phyloP scores from a whole-genome alignment of 2,888 invertebrate genomes.

The Cynaeus angustus region DNA sequence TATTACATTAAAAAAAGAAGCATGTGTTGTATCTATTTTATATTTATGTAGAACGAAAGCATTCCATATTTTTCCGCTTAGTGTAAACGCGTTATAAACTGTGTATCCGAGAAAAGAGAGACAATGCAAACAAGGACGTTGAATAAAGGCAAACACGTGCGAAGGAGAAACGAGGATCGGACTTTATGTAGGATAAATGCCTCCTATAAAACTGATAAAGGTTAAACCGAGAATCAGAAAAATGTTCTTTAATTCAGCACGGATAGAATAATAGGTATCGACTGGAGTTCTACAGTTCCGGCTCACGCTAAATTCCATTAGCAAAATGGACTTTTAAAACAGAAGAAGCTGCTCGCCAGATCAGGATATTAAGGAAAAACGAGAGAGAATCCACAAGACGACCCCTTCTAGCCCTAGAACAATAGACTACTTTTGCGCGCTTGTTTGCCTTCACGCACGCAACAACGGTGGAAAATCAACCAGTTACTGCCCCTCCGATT shows the following conservation, averaged over 20 bases:
- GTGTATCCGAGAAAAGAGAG: neutral
- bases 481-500: slow-evolving; percentile 29
- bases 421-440: slow-evolving; percentile 18
- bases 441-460: slow-evolving; percentile 18
- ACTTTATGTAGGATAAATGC: slow-evolving; percentile 55
- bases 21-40: no score
- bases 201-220: slow-evolving; percentile 62
- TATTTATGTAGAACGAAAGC: no score
- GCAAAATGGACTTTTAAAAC: slow-evolving; percentile 69
- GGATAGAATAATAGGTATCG: slow-evolving; percentile 64
- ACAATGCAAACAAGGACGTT: neutral
- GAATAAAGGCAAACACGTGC: slow-evolving; percentile 23
- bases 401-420: slow-evolving; percentile 34
- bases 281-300: slow-evolving; percentile 53
- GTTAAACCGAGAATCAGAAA: slow-evolving; percentile 61
- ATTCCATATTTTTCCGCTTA: no score
- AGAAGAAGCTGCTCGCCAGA: slow-evolving; percentile 48
- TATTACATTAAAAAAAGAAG: slow-evolving; percentile 26
- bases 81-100: no score
- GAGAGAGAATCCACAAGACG: slow-evolving; percentile 14
- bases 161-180: slow-evolving; percentile 19
- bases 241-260: slow-evolving; percentile 68
- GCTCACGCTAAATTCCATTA: slow-evolving; percentile 67
- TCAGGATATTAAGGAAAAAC: slow-evolving; percentile 29
- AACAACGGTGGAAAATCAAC: slow-evolving; percentile 39